Conservation (phyloP, 92 coral and sea anemone genomes). For the Nematostella vectensis region DNA sequence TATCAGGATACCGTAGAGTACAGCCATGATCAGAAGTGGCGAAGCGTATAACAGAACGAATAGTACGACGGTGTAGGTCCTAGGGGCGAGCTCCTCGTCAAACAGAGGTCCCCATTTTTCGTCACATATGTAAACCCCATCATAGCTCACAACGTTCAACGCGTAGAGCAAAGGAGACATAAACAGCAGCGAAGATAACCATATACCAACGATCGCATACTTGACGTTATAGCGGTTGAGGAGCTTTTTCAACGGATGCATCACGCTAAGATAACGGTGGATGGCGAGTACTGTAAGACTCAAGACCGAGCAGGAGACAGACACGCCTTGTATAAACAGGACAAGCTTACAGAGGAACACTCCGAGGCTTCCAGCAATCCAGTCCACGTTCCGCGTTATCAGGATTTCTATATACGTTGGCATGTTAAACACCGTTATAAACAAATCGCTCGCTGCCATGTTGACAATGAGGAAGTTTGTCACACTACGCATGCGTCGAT, state of each 20-base stretch:
- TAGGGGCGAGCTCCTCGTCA: slow-evolving; percentile 49
- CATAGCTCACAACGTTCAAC: slow-evolving; percentile 23
- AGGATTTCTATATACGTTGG: slow-evolving; percentile 56
- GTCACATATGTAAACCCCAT: slow-evolving; percentile 38
- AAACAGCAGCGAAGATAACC: slow-evolving; percentile 43
- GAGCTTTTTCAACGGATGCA: slow-evolving; percentile 45
- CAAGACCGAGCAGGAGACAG: slow-evolving; percentile 58
- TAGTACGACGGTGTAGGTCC: slow-evolving; percentile 41
- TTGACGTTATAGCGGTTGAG: slow-evolving; percentile 27
- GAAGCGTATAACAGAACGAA: slow-evolving; percentile 57
- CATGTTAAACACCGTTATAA: slow-evolving; percentile 67
- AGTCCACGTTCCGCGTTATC: slow-evolving; percentile 54
- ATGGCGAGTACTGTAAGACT: slow-evolving; percentile 53
- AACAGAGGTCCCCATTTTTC: slow-evolving; percentile 67
- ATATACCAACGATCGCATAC: slow-evolving; percentile 39
- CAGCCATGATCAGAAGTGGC: slow-evolving; percentile 45
- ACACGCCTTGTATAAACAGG: slow-evolving; percentile 58
- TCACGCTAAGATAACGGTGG: slow-evolving; percentile 50
- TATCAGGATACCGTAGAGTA: slow-evolving; percentile 41
- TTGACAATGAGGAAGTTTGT: slow-evolving; percentile 64
- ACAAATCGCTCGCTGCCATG: slow-evolving; percentile 67
- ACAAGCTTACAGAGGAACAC: slow-evolving; percentile 51
- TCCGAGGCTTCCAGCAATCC: slow-evolving; percentile 60
- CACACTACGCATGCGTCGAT: slow-evolving; percentile 46
- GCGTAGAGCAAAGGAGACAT: slow-evolving; percentile 70